A percentile compares a stretch with the other conserved stretches of the same genome.
Evolutionary conservation across 2,888 invertebrate species (phyloP).

Genomic region (Eugnorisma glareosa): DNA sequence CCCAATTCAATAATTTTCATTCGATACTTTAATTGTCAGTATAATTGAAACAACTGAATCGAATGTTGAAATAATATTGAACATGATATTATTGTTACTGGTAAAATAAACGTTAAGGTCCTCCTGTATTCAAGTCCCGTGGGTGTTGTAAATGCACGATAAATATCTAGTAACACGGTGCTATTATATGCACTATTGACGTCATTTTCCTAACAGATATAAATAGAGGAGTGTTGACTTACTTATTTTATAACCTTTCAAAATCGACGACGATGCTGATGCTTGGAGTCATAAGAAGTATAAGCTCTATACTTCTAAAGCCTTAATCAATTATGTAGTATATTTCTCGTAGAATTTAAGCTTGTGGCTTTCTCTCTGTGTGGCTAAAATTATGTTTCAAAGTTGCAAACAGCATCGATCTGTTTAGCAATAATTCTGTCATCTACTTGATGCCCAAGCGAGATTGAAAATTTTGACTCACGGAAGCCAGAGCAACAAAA

Average conservation of each 20-base stretch:
- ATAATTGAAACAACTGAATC: slow-evolving; percentile 4
- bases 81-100: slow-evolving; percentile 9
- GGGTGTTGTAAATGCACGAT: background rate
- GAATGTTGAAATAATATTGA: slow-evolving; percentile 6
- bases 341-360: background rate
- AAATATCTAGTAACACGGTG: slow-evolving; percentile 1
- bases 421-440: background rate
- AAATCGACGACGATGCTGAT: background rate
- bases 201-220: background rate
- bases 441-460: background rate
- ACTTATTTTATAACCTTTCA: background rate
- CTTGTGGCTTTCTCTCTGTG: background rate
- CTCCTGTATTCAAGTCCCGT: slow-evolving; percentile 14
- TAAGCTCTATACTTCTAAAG: background rate
- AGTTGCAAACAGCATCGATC: background rate
- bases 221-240: background rate
- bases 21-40: slow-evolving; percentile 17
- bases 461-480: background rate
- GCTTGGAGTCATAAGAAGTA: background rate
- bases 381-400: background rate
- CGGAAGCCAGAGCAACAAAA: background rate
- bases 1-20: slow-evolving; percentile 18
- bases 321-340: too few species aligned
- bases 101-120: slow-evolving; percentile 5
- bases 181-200: slow-evolving; percentile 1